A percentile compares a stretch with the other conserved stretches of the same genome.
Evolutionary conservation across 2,888 invertebrate species (phyloP).

Genomic region (Dusona sp.): DNA sequence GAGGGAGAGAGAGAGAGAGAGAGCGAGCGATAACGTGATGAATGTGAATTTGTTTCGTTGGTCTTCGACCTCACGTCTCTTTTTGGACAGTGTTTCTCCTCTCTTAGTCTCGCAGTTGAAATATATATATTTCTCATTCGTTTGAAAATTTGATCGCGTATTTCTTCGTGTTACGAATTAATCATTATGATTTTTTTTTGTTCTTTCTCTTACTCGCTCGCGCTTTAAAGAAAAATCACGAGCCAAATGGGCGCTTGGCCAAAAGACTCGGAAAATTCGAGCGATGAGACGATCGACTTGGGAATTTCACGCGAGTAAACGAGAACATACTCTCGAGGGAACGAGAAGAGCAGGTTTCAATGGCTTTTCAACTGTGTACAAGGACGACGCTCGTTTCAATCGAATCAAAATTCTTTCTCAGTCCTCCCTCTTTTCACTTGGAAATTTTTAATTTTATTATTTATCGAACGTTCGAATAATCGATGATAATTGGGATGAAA

Average conservation of each 20-base stretch:
- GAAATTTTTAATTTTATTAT: slow-evolving; percentile 14
- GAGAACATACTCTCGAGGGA: slow-evolving; percentile 7
- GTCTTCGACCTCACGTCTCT: slow-evolving; percentile 47
- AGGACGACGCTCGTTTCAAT: slow-evolving; percentile 13
- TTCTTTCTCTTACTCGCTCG: neutral
- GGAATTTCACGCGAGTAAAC: slow-evolving; percentile 23
- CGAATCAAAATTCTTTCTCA: neutral
- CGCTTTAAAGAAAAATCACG: neutral
- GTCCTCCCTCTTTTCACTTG: neutral
- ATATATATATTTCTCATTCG: slow-evolving; percentile 2
- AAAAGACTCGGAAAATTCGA: slow-evolving; percentile 41
- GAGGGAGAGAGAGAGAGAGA: slow-evolving; percentile 12
- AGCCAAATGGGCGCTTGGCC: slow-evolving; percentile 66
- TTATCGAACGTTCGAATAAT: neutral
- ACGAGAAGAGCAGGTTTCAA: slow-evolving; percentile 25
- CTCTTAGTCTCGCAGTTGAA: neutral
- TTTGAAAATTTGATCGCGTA: slow-evolving; percentile 36
- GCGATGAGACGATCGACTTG: slow-evolving; percentile 40
- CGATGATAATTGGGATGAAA: neutral
- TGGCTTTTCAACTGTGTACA: slow-evolving; percentile 4
- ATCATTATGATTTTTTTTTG: slow-evolving; percentile 11
- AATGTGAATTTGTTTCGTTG: slow-evolving; percentile 34
- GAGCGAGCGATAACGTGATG: slow-evolving; percentile 49
- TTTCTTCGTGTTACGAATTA: slow-evolving; percentile 9
- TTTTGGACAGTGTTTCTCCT: neutral